A percentile compares a stretch with the other conserved stretches of the same genome.
These are phyloP conservation scores for Thymelicus sylvestris DNA, from an alignment of 2,888 invertebrate species.

Conservation along the genomic window DNA sequence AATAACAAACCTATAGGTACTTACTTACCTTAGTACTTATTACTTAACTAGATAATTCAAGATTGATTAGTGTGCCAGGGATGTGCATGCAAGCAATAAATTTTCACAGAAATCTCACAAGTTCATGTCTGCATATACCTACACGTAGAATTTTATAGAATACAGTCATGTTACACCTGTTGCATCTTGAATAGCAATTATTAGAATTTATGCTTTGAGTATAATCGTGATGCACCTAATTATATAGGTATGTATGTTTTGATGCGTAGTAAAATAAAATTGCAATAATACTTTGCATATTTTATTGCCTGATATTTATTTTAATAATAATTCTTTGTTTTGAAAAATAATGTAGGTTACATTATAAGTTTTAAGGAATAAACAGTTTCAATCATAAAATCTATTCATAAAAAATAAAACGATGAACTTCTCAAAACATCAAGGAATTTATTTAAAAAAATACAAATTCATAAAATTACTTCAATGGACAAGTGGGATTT, in stretches of 20 bases:
- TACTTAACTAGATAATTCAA: not conserved
- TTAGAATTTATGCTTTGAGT: not conserved
- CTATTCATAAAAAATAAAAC: too few relatives aligned
- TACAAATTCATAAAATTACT: too few relatives aligned
- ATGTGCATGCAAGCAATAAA: not conserved
- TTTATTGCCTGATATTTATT: too few relatives aligned
- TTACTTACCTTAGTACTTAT: not conserved
- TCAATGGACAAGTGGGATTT: too few relatives aligned
- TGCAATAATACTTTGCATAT: not conserved
- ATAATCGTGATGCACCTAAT: not conserved
- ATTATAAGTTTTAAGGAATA: too few relatives aligned
- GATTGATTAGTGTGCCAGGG: not conserved
- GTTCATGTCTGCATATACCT: not conserved
- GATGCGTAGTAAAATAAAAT: not conserved
- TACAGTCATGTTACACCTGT: not conserved
- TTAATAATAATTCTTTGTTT: too few relatives aligned
- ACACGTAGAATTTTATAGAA: not conserved
- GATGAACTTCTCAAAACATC: too few relatives aligned
- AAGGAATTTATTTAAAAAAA: too few relatives aligned
- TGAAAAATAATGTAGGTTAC: too few relatives aligned
- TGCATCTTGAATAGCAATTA: slow-evolving; percentile 2
- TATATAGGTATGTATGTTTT: not conserved
- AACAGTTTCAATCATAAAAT: too few relatives aligned
- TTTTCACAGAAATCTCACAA: not conserved
- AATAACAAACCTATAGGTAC: too few relatives aligned